Percentiles rank a stretch among this genome's conserved stretches.
These are phyloP conservation scores for Formica aserva DNA, from an alignment of 2,888 invertebrate genomes.

Conservation along the genomic window DNA sequence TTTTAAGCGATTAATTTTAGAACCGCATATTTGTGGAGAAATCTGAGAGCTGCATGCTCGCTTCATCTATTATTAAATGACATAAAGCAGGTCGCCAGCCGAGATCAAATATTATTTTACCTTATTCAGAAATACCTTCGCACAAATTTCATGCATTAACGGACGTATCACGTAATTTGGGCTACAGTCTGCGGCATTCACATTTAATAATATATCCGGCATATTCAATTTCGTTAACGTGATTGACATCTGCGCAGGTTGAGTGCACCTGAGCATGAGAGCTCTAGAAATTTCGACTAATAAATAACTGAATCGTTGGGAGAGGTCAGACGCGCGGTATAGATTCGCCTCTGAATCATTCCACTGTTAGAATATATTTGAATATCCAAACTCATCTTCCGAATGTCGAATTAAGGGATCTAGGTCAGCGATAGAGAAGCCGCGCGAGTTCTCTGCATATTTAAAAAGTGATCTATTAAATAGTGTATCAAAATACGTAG, in stretches of 20 bases:
- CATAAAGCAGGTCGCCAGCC: constrained; percentile 56
- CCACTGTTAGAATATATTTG: constrained; percentile 35
- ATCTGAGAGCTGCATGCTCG: constrained; percentile 1
- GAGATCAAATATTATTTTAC: constrained; percentile 56
- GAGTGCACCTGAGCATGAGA: constrained; percentile 2
- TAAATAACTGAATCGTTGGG: constrained; percentile 34
- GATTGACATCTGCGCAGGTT: constrained; percentile 56
- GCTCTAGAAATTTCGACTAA: constrained; percentile 29
- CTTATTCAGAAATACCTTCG: constrained; percentile 65
- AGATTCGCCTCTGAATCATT: constrained; percentile 4
- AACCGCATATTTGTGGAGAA: neutral
- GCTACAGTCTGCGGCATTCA: constrained; percentile 13
- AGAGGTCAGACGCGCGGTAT: constrained; percentile 24
- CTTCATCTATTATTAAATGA: constrained; percentile 20
- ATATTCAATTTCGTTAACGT: constrained; percentile 56
- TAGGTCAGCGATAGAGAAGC: constrained; percentile 45
- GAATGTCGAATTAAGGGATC: constrained; percentile 57
- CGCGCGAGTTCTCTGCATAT: neutral
- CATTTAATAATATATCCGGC: constrained; percentile 64
- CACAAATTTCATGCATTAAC: constrained; percentile 50
- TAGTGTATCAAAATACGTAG: neutral
- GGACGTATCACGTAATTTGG: constrained; percentile 23
- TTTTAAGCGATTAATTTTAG: constrained; percentile 9
- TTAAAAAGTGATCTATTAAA: constrained; percentile 30
- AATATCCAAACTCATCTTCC: constrained; percentile 19